Percentiles rank a stretch among this genome's conserved stretches.
phyloP scores from a whole-genome alignment of 2,113 vertebrate genomes.

The Ammodramus savannarum region DNA sequence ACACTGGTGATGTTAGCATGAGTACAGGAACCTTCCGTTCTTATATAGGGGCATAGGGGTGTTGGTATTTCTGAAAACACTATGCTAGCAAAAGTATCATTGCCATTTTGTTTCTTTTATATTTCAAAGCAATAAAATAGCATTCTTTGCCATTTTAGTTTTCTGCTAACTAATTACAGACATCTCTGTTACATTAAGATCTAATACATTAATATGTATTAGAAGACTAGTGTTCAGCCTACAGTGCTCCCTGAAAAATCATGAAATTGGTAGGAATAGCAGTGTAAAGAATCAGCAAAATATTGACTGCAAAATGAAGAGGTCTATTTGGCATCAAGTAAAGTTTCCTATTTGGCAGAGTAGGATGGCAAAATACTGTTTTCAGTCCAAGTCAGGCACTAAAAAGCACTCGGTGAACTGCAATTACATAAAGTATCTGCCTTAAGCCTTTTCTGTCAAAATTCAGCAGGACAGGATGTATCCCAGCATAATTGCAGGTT shows the following conservation, averaged over 20 bases:
- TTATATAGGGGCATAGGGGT: neutral
- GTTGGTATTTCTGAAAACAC: neutral
- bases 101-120: neutral
- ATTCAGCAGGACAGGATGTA: neutral
- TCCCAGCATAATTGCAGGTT: neutral
- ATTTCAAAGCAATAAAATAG: neutral
- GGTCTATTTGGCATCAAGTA: neutral
- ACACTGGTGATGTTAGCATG: neutral
- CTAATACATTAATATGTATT: neutral
- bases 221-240: neutral
- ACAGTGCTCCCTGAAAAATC: neutral
- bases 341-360: neutral
- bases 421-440: neutral
- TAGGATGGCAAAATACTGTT: neutral
- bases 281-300: neutral
- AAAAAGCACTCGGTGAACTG: neutral
- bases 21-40: neutral
- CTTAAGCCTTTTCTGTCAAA: neutral
- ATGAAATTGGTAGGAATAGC: neutral
- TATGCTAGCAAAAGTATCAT: neutral
- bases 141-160: neutral
- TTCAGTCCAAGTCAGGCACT: neutral
- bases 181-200: neutral
- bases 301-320: constrained; percentile 1
- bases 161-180: neutral